Evolutionary conservation across 1,140 invertebrate genomes (phyloP).

Genomic region (Oncopeltus fasciatus): DNA sequence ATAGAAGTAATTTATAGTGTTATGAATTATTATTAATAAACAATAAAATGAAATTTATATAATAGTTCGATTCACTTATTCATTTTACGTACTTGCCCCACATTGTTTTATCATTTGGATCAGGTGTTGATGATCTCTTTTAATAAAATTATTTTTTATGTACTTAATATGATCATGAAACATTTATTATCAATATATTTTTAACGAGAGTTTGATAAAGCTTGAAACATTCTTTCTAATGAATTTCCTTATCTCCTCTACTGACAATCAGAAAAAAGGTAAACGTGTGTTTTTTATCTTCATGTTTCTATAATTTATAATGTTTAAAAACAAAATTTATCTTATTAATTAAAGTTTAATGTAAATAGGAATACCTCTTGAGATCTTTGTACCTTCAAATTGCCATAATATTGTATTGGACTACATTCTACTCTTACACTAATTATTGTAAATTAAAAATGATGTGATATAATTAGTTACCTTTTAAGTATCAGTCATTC

Average conservation of each 20-base stretch:
- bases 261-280: background rate
- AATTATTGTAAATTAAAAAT: conserved; percentile 1
- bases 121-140: background rate
- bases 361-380: conserved; percentile 8
- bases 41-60: background rate
- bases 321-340: background rate
- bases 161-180: background rate
- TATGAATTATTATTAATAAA: background rate
- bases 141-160: background rate
- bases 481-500: conserved; percentile 14
- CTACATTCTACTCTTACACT: conserved; percentile 1
- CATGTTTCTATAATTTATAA: background rate
- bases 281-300: background rate
- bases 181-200: background rate
- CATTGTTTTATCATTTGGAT: background rate
- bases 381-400: background rate
- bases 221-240: background rate
- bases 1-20: background rate
- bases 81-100: background rate
- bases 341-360: background rate
- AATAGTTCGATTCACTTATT: background rate
- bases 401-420: conserved; percentile 11
- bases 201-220: background rate
- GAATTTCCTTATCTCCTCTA: background rate
- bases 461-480: conserved; percentile 17